A percentile compares a stretch with the other conserved stretches of the same genome.
Evolutionary conservation across 2,797 vertebrate species (phyloP).

Genomic region (Muscicapa comitata): DNA sequence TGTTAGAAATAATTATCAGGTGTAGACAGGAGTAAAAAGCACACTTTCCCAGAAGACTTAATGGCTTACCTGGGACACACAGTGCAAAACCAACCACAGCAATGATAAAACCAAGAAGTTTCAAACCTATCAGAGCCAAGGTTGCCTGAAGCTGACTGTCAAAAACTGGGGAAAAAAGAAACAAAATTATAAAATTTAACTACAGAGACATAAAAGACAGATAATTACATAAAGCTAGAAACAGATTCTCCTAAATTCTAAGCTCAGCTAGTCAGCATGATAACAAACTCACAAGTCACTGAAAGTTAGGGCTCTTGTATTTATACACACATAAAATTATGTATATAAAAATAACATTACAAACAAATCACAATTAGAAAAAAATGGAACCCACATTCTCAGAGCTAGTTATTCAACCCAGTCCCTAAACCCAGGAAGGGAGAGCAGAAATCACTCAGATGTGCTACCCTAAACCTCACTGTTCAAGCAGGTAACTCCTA

Average conservation of each 20-base stretch:
- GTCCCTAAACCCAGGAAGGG: background rate
- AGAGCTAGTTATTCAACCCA: background rate
- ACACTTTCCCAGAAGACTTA: background rate
- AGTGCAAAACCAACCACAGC: slow-evolving; percentile 71
- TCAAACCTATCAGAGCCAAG: slow-evolving; percentile 58
- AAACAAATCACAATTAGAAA: background rate
- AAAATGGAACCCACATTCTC: background rate
- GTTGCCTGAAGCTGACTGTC: slow-evolving; percentile 35
- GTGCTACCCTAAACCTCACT: background rate
- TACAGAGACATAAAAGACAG: background rate
- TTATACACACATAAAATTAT: background rate
- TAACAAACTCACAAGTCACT: background rate
- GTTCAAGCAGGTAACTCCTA: background rate
- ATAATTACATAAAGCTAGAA: background rate
- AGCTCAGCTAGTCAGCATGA: background rate
- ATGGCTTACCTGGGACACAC: slow-evolving; percentile 68
- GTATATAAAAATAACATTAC: background rate
- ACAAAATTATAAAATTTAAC: background rate
- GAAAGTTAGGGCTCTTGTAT: background rate
- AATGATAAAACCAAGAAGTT: slow-evolving; percentile 68
- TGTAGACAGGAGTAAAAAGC: background rate
- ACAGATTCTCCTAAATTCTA: background rate
- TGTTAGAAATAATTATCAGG: background rate
- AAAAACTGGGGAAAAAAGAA: slow-evolving; percentile 43
- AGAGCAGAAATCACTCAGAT: background rate